These are phyloP conservation scores for Mesitornis unicolor DNA, from an alignment of 2,113 vertebrate species.

Conservation along the genomic window DNA sequence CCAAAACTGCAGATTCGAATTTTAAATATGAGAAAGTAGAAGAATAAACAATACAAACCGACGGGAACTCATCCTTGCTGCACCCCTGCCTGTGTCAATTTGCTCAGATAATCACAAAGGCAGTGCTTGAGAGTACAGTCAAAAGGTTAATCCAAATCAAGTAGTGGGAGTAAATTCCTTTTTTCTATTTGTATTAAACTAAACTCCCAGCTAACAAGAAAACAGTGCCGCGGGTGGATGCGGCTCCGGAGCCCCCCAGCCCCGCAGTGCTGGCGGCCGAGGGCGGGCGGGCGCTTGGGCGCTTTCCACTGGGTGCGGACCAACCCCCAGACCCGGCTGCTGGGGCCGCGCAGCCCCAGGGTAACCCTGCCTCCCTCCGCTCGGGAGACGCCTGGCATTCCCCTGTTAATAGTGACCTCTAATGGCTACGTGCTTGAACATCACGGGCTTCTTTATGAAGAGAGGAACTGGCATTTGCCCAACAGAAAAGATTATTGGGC, in stretches of 20 bases:
- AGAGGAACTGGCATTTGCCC: background rate
- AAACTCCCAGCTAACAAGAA: background rate
- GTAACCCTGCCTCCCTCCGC: background rate
- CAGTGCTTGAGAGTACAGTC: background rate
- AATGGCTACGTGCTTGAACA: conserved; percentile 35
- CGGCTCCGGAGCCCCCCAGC: background rate
- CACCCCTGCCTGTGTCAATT: background rate
- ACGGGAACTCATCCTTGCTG: background rate
- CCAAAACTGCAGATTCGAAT: background rate
- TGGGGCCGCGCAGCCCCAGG: background rate
- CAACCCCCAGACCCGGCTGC: background rate
- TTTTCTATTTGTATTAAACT: background rate
- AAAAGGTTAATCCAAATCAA: background rate
- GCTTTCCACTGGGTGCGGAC: too few species aligned
- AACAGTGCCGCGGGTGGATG: background rate
- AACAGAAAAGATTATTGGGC: accelerated
- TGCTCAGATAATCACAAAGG: background rate
- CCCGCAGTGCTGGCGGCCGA: background rate
- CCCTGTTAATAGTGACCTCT: conserved; percentile 78
- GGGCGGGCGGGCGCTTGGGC: too few species aligned
- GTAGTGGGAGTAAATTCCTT: background rate
- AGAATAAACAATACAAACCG: background rate
- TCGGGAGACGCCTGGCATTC: conserved; percentile 5
- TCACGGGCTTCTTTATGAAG: accelerated
- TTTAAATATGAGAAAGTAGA: background rate